A percentile compares a stretch with the other conserved stretches of the same genome.
phyloP scores from a whole-genome alignment of 2,113 vertebrate species.

The Girardinichthys multiradiatus region DNA sequence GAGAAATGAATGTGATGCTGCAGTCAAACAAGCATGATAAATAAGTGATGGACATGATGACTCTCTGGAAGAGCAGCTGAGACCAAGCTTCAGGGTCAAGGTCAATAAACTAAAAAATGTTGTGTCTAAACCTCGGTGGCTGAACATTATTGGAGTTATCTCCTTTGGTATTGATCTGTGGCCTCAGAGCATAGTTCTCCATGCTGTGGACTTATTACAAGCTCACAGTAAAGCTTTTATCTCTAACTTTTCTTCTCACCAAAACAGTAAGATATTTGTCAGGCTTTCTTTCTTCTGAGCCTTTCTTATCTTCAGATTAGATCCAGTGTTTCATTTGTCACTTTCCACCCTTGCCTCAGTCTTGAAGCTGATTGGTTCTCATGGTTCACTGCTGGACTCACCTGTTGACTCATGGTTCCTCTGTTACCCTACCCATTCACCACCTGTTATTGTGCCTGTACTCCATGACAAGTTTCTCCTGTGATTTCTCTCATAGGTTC shows the following conservation, averaged over 20 bases:
- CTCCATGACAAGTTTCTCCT: no score
- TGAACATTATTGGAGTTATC: conserved; percentile 21
- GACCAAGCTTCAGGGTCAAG: conserved; percentile 9
- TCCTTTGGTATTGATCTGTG: conserved; percentile 48
- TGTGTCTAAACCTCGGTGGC: conserved; percentile 36
- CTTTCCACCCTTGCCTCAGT: not conserved
- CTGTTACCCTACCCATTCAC: no score
- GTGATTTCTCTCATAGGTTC: no score
- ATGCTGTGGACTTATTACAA: conserved; percentile 32
- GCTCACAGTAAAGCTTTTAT: not conserved
- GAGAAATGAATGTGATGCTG: not conserved
- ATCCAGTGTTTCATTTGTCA: not conserved
- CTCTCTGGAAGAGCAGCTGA: not conserved
- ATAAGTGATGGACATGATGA: not conserved
- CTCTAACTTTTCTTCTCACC: conserved; percentile 11
- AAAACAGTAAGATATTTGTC: conserved; percentile 10
- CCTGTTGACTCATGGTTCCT: no score
- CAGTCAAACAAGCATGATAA: not conserved
- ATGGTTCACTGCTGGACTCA: no score
- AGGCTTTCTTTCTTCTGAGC: no score
- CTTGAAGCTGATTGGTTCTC: no score
- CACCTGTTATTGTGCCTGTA: no score
- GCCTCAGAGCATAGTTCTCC: conserved; percentile 28
- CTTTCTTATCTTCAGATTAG: no score
- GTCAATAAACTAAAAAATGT: conserved; percentile 24